Evolutionary conservation across 2,797 vertebrate genomes (phyloP).

Genomic region (Gastrophryne carolinensis): DNA sequence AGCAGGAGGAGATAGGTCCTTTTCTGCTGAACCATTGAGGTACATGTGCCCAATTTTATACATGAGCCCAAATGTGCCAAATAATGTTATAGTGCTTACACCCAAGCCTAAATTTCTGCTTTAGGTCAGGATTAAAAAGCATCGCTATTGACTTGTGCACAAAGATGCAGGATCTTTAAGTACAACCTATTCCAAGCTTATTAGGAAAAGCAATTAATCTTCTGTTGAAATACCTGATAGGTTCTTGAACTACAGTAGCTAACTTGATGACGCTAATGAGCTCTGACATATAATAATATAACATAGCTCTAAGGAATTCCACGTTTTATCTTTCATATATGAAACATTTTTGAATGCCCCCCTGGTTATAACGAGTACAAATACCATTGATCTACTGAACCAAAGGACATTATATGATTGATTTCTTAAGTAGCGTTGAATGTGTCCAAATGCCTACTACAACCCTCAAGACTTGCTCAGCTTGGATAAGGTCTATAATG

Average conservation of each 20-base stretch:
- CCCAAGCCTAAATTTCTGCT: too few relatives aligned
- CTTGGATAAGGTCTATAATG: constrained; percentile 10
- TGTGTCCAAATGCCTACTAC: not conserved
- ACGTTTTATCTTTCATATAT: not conserved
- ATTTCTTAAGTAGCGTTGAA: not conserved
- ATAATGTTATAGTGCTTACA: too few relatives aligned
- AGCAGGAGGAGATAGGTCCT: too few relatives aligned
- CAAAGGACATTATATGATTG: not conserved
- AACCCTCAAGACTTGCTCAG: not conserved
- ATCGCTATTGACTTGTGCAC: not conserved
- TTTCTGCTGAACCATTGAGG: too few relatives aligned
- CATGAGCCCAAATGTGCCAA: too few relatives aligned
- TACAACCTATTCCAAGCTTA: not conserved
- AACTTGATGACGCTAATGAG: not conserved
- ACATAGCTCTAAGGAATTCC: not conserved
- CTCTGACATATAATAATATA: not conserved
- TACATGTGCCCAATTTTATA: too few relatives aligned
- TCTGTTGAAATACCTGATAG: not conserved
- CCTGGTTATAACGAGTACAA: not conserved
- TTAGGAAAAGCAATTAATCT: not conserved
- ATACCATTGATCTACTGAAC: not conserved
- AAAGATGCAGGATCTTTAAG: not conserved
- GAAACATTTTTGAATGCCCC: not conserved
- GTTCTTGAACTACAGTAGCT: not conserved
- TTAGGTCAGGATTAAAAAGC: too few relatives aligned